Evolutionary conservation across 2,797 vertebrate genomes (phyloP), one percentile per base, ranked within the genome.

Genomic region (Myoxocephalus aenaeus): DNA sequence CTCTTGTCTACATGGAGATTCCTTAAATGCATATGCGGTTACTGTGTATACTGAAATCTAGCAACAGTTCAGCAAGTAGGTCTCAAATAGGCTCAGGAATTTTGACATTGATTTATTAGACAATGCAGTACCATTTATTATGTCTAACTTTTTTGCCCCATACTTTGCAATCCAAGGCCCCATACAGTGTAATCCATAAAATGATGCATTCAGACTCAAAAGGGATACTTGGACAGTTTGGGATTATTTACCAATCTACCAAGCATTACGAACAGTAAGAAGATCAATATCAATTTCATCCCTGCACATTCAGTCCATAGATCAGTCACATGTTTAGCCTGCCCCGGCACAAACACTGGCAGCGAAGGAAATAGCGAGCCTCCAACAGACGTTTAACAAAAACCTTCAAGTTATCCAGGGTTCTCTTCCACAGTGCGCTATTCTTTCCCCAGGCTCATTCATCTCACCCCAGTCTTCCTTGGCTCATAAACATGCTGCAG

Each of bases 231-330:
- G 20, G 29, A 73, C 20, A 72, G 83, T 81, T 83, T 62, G 22
- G 36, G 71, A 80, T 70, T 77, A 74, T 74, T 77, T 82, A 70
- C 69, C 51, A 64, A 79, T 36, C 80, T 85, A 69, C 79, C 0
- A 5, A 86, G 62, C 57, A 32, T 75, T 73, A 58, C 65, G 67
- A 15, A 64, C 15, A 64, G 40, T 51, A 64, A 51, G n/a, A 79
- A 61, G 42, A 85, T 89, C 68, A 75, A 80, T 78, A 83, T 77
- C 61, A 82, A 82, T 90, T 87, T 86, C 68, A 70, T 77, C 63
- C 18, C 74, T 75, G 77, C 66, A 64, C 64, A n/a, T 82, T 83
- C 57, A 72, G 56, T 59, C 57, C 38, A 71, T 61, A 79, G 59
- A 87, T 80, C 62, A 76, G 74, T 76, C 59, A 64, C 29, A 4